Conservation (phyloP, 2,888 invertebrate genomes). For the Aricia artaxerxes region DNA sequence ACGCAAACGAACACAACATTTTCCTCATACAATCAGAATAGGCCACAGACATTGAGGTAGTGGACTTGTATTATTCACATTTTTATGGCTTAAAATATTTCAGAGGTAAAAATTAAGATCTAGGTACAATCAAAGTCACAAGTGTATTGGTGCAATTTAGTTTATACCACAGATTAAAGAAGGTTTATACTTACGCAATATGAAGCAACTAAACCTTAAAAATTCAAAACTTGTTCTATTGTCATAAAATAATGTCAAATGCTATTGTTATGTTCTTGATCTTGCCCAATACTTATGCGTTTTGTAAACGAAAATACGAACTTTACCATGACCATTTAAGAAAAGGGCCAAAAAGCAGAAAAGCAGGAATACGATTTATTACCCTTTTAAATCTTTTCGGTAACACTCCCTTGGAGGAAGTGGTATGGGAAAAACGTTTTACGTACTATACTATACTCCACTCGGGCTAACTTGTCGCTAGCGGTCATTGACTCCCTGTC, state of each 20-base stretch:
- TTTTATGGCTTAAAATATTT: too few relatives aligned
- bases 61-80: too few relatives aligned
- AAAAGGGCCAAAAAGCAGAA: background rate
- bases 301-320: background rate
- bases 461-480: too few relatives aligned
- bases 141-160: too few relatives aligned
- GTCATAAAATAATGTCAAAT: background rate
- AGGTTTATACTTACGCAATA: background rate
- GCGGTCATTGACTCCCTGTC: too few relatives aligned
- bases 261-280: background rate
- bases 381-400: background rate
- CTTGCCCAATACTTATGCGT: background rate
- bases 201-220: background rate
- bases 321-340: background rate
- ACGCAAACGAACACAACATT: too few relatives aligned
- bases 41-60: too few relatives aligned
- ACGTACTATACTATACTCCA: background rate
- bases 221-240: background rate
- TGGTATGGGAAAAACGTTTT: background rate
- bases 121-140: background rate
- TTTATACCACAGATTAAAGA: too few relatives aligned
- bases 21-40: too few relatives aligned
- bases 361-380: background rate
- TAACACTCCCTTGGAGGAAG: background rate
- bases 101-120: background rate